Evolutionary conservation across 2,113 vertebrate genomes (phyloP).

Genomic region (Salvelinus namaycush): DNA sequence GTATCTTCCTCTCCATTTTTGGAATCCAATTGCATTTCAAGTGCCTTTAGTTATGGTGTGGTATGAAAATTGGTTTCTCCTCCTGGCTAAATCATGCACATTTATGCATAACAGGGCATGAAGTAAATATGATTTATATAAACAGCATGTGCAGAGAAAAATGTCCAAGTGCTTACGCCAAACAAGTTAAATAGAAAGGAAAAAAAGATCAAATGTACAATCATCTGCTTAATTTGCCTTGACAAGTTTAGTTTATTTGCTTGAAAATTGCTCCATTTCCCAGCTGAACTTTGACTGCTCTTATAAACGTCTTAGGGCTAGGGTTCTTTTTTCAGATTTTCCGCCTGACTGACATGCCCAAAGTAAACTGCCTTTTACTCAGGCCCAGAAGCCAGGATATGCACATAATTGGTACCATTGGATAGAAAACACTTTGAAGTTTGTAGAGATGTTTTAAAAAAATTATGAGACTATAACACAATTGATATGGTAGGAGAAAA

Average conservation of each 20-base stretch:
- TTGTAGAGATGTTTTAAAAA: too few relatives aligned
- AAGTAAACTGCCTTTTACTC: too few relatives aligned
- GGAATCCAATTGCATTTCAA: slow-evolving; percentile 56
- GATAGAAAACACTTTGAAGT: too few relatives aligned
- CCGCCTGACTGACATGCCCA: too few relatives aligned
- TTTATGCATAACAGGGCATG: slow-evolving; percentile 37
- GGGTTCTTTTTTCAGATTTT: too few relatives aligned
- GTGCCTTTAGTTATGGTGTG: slow-evolving; percentile 55
- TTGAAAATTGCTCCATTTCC: slow-evolving; percentile 22
- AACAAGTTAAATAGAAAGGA: background rate
- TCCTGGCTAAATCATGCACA: slow-evolving; percentile 33
- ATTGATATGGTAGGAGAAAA: too few relatives aligned
- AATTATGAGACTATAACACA: too few relatives aligned
- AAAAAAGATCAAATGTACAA: slow-evolving; percentile 24
- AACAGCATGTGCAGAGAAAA: slow-evolving; percentile 34
- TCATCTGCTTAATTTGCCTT: slow-evolving; percentile 30
- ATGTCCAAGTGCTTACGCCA: background rate
- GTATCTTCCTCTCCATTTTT: slow-evolving; percentile 44
- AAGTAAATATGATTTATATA: slow-evolving; percentile 49
- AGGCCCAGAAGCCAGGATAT: too few relatives aligned
- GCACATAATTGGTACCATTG: too few relatives aligned
- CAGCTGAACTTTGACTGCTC: slow-evolving; percentile 10
- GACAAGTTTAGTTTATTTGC: slow-evolving; percentile 13
- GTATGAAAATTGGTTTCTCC: slow-evolving; percentile 50
- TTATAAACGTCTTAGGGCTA: background rate